These are phyloP conservation scores for Peromyscus maniculatus DNA, from an alignment of 2,113 vertebrate genomes.

Conservation along the genomic window DNA sequence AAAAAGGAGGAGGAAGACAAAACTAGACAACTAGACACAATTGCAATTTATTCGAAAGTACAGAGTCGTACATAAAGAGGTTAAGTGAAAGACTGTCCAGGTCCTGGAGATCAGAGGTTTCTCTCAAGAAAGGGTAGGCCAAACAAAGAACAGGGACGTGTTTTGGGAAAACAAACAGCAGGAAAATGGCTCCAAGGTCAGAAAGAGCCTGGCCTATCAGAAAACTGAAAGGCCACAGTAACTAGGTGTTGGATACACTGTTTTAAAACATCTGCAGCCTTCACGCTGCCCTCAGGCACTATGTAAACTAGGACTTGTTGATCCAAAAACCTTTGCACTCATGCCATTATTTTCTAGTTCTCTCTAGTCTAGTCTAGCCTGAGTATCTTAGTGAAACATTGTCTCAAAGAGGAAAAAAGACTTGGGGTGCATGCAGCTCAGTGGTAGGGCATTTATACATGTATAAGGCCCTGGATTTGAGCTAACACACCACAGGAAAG, in stretches of 20 bases:
- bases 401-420: not conserved
- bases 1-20: not conserved
- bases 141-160: conserved; percentile 44
- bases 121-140: conserved; percentile 24
- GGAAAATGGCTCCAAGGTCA: conserved; percentile 27
- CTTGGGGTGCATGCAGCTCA: not conserved
- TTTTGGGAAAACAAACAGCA: conserved; percentile 6
- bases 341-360: not conserved
- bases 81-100: not conserved
- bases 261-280: not conserved
- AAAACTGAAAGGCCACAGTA: not conserved
- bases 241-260: not conserved
- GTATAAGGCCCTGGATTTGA: not conserved
- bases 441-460: not conserved
- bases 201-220: not conserved
- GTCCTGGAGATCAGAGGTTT: conserved; percentile 2
- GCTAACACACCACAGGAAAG: not conserved
- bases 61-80: conserved; percentile 10
- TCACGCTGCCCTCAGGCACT: not conserved
- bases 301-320: not conserved
- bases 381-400: not conserved
- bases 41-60: not conserved
- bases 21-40: not conserved
- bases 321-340: not conserved
- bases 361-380: not conserved